These are phyloP conservation scores for Heloderma charlesbogerti DNA, from an alignment of 2,113 vertebrate genomes.

Conservation along the genomic window DNA sequence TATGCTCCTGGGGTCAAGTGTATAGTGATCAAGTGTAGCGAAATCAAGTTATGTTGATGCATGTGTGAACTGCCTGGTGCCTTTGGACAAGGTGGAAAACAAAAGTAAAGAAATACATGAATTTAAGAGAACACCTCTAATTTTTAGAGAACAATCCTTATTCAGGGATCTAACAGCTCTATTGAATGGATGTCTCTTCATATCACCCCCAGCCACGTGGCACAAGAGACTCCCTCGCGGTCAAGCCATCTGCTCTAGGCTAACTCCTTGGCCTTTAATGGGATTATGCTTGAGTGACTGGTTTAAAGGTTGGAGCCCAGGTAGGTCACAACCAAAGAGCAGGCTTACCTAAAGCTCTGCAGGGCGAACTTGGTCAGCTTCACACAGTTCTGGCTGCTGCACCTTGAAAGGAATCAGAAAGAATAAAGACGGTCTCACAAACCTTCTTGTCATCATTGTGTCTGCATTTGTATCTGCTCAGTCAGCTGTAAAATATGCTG, in stretches of 20 bases:
- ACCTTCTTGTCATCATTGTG: not conserved
- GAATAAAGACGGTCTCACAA: not conserved
- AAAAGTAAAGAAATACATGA: not conserved
- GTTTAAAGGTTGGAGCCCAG: constrained; percentile 15
- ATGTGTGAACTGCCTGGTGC: not conserved
- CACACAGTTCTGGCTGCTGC: not conserved
- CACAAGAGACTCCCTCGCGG: not conserved
- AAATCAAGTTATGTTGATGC: not conserved
- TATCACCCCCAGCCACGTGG: not conserved
- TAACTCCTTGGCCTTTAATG: constrained; percentile 2
- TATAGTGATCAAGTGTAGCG: not conserved
- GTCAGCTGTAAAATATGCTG: constrained; percentile 14
- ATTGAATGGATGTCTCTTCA: constrained; percentile 4
- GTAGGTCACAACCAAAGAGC: constrained; percentile 19
- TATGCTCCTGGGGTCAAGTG: not conserved
- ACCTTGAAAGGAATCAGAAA: not conserved
- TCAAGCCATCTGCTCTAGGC: constrained; percentile 8
- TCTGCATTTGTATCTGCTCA: not conserved
- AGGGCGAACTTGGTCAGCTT: not conserved
- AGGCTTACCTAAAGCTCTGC: not conserved
- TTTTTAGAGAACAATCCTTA: not conserved
- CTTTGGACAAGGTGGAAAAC: not conserved
- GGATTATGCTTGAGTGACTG: constrained; percentile 16
- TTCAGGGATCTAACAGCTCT: not conserved
- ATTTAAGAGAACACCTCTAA: not conserved